Conservation (phyloP, 2,113 vertebrate species). For the Alethe castanea region DNA sequence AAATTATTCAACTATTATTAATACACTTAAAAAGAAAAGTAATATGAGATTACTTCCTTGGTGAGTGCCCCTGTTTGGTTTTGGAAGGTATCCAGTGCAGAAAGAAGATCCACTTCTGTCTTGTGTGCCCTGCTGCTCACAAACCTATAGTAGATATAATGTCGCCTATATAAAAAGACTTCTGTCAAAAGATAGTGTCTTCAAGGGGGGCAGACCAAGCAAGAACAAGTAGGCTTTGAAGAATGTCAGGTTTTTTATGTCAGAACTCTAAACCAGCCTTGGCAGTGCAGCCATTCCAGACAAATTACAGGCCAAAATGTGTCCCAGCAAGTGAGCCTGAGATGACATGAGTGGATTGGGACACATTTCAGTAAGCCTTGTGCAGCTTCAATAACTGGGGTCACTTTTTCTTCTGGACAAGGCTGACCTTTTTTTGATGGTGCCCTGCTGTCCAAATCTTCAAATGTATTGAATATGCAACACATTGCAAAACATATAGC, state of each 20-base stretch:
- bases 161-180: background rate
- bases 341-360: background rate
- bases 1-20: background rate
- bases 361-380: background rate
- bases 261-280: background rate
- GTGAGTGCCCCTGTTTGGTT: background rate
- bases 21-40: background rate
- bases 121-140: background rate
- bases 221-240: background rate
- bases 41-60: background rate
- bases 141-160: background rate
- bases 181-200: background rate
- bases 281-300: background rate
- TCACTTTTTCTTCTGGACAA: background rate
- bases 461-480: background rate
- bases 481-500: background rate
- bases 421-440: background rate
- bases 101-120: background rate
- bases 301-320: background rate
- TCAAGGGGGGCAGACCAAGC: rapidly evolving
- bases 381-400: background rate
- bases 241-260: background rate
- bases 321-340: background rate
- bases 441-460: background rate
- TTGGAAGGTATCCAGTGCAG: background rate